Conservation (phyloP, 2,797 vertebrate genomes). For the Leptatherina wallacei region DNA sequence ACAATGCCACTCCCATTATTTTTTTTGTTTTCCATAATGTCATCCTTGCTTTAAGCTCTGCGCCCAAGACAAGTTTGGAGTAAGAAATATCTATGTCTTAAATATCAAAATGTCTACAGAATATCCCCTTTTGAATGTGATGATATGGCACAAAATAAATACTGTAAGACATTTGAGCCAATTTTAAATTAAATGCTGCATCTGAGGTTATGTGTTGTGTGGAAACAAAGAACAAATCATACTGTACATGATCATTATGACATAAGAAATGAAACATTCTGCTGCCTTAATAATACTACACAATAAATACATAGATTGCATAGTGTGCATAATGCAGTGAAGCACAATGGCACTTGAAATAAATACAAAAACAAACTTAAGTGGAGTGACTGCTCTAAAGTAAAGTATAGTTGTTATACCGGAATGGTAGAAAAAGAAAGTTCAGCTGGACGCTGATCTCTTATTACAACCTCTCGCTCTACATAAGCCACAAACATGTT, state of each 20-base stretch:
- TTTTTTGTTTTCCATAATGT: constrained; percentile 33
- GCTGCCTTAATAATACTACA: constrained; percentile 78
- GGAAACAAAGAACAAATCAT: constrained; percentile 40
- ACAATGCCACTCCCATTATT: constrained; percentile 53
- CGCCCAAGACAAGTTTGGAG: constrained; percentile 50
- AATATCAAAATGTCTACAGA: constrained; percentile 36
- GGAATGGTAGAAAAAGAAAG: constrained; percentile 47
- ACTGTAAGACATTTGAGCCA: constrained; percentile 39
- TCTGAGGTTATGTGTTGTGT: constrained; percentile 51
- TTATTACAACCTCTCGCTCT: not conserved
- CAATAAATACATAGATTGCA: constrained; percentile 94
- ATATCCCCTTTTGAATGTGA: constrained; percentile 16
- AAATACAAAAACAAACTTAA: constrained; percentile 51
- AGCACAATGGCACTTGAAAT: constrained; percentile 79
- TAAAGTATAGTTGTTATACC: constrained; percentile 1
- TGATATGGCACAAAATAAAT: constrained; percentile 54
- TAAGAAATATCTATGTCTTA: constrained; percentile 26
- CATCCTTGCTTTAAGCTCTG: constrained; percentile 39
- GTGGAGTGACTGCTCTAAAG: constrained; percentile 68
- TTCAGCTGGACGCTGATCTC: constrained; percentile 5
- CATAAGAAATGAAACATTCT: constrained; percentile 58
- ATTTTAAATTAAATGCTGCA: constrained; percentile 49
- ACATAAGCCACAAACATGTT: not conserved
- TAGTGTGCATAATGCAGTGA: constrained; percentile 86
- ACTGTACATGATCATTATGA: constrained; percentile 43